Evolutionary conservation across 2,888 invertebrate genomes (phyloP), one percentile per base, ranked within the genome.

Genomic region (Drosophila meridiana): DNA sequence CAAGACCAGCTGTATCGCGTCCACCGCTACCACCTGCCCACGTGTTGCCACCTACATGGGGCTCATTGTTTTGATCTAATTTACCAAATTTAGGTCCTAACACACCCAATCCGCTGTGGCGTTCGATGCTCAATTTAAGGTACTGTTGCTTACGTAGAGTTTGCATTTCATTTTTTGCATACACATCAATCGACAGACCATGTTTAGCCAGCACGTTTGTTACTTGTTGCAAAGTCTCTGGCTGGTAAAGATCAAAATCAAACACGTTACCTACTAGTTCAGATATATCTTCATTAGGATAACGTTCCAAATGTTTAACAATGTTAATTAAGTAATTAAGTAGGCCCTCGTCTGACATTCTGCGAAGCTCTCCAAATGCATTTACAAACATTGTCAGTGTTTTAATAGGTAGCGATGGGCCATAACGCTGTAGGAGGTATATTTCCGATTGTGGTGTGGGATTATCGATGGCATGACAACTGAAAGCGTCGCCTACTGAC

Each of bases 1-100:
- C 99, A 47, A 99, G 94, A 1, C 99, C 99, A 0, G 99, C 98
- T 0, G 99, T 99, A 92, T 98, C 98, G 65, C 98, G 94, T 30
- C 98, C 98, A 42, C 98, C 98, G 11, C 96, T 97, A 59, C 99
- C 99, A 38, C 99, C 98, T 53, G 99, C 98, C 99, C 99, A 99
- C 0, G 97, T 98, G 92, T 98, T 98, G 0, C 99, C 99, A 38
- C 99, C 99, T 48, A 98, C 98, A 93, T 99, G 99, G 0, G 99
- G 98, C 52, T 97, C 95, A 90, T 97, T 97, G 14, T 97, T 96
- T 0, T 97, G 95, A 92, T 99, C 99, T 20, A 97, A 95, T 93
- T 98, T 98, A 2, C 99, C 99, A 92, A 98, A 96, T 91, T 99
- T 99, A 0, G 99, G 99, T 0, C 94, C 85, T 7, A 95, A 93